These are phyloP conservation scores for Centrocercus urophasianus DNA, from an alignment of 2,113 vertebrate species.

Conservation along the genomic window DNA sequence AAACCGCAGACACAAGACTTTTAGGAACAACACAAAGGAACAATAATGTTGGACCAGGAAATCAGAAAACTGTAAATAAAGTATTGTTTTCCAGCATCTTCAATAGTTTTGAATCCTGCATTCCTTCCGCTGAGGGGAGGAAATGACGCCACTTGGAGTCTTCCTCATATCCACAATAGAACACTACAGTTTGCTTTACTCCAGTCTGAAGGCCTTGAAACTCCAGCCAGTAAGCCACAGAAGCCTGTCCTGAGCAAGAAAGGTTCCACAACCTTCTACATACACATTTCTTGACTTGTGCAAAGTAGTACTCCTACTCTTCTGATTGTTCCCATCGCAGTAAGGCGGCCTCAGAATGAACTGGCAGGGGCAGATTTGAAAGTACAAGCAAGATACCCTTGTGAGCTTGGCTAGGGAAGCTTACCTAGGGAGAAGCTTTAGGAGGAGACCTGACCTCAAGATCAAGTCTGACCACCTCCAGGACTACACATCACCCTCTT, in stretches of 20 bases:
- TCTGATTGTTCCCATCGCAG: not conserved
- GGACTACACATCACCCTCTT: not conserved
- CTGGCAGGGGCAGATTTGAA: not conserved
- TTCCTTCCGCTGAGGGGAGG: constrained; percentile 25
- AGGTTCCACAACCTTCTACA: not conserved
- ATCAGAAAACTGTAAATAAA: constrained; percentile 36
- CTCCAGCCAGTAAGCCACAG: not conserved
- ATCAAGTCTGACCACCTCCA: not conserved
- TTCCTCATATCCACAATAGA: not conserved
- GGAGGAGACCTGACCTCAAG: not conserved
- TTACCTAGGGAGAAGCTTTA: not conserved
- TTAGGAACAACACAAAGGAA: constrained; percentile 47
- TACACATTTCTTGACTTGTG: not conserved
- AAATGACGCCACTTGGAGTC: not conserved
- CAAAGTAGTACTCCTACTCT: not conserved
- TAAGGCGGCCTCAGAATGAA: not conserved
- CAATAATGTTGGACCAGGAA: constrained; percentile 34
- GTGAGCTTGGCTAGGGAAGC: not conserved
- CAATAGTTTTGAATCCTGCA: not conserved
- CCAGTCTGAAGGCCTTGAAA: not conserved
- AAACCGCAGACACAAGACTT: constrained; percentile 1
- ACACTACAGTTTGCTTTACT: not conserved
- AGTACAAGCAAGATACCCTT: not conserved
- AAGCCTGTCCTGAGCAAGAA: not conserved
- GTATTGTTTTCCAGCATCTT: constrained; percentile 27